These are phyloP conservation scores for Heterohyrax brucei DNA, from an alignment of 2,797 vertebrate species.

Conservation along the genomic window DNA sequence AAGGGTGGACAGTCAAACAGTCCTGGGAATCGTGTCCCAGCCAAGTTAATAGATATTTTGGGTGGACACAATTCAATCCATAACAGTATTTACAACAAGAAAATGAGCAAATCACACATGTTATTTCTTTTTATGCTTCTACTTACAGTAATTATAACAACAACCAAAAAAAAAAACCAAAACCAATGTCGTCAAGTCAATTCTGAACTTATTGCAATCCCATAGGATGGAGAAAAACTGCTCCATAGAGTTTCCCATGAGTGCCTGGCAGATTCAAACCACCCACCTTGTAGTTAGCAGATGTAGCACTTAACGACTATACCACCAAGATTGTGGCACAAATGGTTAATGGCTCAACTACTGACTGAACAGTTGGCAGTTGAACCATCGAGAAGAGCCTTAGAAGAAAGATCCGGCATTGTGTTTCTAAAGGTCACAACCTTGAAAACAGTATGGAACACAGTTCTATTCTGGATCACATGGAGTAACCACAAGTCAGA, in stretches of 20 bases:
- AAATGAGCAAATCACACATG: conserved; percentile 33
- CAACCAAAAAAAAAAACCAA: too few species aligned
- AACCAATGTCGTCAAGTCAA: too few species aligned
- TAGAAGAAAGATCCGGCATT: neutral
- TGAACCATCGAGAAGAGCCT: neutral
- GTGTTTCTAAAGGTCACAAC: neutral
- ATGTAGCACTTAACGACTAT: too few species aligned
- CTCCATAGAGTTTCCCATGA: too few species aligned
- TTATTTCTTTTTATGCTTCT: conserved; percentile 44
- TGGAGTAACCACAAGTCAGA: neutral
- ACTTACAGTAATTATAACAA: conserved; percentile 8
- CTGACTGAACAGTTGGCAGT: neutral
- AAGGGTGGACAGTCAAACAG: too few species aligned
- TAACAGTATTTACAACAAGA: neutral
- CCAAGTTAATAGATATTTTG: too few species aligned
- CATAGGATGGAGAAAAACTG: too few species aligned
- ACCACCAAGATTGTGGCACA: neutral
- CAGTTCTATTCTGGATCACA: neutral
- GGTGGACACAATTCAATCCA: too few species aligned
- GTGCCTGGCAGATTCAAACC: too few species aligned
- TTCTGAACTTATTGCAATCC: too few species aligned
- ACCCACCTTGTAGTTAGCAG: too few species aligned
- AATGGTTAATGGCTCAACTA: neutral
- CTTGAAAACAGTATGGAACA: neutral
- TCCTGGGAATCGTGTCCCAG: too few species aligned